Evolutionary conservation across 2,797 vertebrate species (phyloP).

Genomic region (Poeciliopsis infans): DNA sequence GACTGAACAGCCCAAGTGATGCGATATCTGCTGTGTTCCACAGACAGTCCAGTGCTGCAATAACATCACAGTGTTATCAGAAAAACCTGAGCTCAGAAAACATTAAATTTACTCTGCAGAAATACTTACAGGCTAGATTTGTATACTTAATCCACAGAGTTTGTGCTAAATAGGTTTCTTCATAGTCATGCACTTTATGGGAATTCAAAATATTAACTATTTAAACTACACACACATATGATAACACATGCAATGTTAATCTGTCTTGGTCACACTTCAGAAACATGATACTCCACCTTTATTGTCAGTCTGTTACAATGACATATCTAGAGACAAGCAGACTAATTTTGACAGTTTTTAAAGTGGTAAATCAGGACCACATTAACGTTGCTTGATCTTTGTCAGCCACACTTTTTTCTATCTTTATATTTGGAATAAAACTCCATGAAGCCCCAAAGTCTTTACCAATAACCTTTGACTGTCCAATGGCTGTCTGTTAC

Average conservation of each 20-base stretch:
- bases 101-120: background rate
- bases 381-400: background rate
- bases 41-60: slow-evolving; percentile 65
- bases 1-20: slow-evolving; percentile 72
- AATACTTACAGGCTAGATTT: background rate
- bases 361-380: background rate
- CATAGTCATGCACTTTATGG: background rate
- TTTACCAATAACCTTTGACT: background rate
- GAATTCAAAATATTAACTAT: too few relatives aligned
- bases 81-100: background rate
- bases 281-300: background rate
- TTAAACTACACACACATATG: background rate
- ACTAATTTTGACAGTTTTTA: background rate
- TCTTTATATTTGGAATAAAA: background rate
- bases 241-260: background rate
- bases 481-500: background rate
- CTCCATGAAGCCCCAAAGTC: background rate
- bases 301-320: background rate
- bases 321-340: background rate
- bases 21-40: slow-evolving; percentile 72
- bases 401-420: background rate
- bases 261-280: background rate
- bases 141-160: background rate
- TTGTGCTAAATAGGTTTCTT: background rate
- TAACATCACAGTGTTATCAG: background rate